Evolutionary conservation across 2,888 invertebrate genomes (phyloP).

Genomic region (Ornithoptera priamus): DNA sequence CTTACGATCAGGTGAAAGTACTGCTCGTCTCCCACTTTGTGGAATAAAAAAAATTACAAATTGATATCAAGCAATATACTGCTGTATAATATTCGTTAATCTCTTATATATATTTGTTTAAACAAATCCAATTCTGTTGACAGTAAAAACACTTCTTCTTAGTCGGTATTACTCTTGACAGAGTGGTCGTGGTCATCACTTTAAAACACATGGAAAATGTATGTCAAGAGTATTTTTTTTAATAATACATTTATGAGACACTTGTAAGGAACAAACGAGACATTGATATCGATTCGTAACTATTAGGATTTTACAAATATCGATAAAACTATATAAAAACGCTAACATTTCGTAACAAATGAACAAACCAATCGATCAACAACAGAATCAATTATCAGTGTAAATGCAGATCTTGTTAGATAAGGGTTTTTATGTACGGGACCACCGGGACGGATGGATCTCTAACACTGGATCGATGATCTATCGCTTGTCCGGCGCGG

Average conservation of each 20-base stretch:
- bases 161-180: no score
- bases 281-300: not conserved
- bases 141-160: no score
- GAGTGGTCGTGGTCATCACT: no score
- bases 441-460: slow-evolving; percentile 68
- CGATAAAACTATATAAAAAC: not conserved
- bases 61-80: no score
- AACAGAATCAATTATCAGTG: slow-evolving; percentile 55
- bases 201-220: no score
- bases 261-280: not conserved
- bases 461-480: slow-evolving; percentile 73
- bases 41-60: no score
- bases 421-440: slow-evolving; percentile 42
- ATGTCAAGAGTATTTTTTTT: not conserved
- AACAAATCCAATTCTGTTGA: no score
- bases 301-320: not conserved
- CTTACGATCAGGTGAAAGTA: no score
- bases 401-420: slow-evolving; percentile 59
- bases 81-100: no score
- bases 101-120: no score
- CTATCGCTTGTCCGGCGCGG: slow-evolving; percentile 55
- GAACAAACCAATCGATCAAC: slow-evolving; percentile 39
- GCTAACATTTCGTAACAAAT: slow-evolving; percentile 35
- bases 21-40: no score
- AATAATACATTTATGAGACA: not conserved